Evolutionary conservation across 2,113 vertebrate species (phyloP).

Genomic region (Crotophaga sulcirostris): DNA sequence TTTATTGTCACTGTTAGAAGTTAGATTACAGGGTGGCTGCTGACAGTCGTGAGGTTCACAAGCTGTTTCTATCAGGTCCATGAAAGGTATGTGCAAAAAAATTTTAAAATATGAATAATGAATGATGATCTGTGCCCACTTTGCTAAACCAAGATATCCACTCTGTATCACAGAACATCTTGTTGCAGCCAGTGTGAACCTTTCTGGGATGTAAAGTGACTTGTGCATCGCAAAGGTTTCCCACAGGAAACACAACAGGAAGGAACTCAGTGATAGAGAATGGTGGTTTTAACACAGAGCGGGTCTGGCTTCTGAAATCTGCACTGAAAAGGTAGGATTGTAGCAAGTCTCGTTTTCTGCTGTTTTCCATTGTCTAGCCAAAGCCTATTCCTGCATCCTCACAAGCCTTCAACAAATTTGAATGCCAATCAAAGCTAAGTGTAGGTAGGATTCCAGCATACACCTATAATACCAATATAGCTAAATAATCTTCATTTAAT

Average conservation of each 20-base stretch:
- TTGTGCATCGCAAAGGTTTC: neutral
- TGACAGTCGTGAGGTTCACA: neutral
- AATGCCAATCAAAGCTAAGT: neutral
- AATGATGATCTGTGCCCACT: neutral
- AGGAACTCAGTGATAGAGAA: neutral
- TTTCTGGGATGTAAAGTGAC: neutral
- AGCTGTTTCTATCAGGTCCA: neutral
- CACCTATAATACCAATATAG: neutral
- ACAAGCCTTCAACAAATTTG: neutral
- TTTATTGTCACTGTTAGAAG: neutral
- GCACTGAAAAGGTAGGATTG: neutral
- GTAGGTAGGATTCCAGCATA: neutral
- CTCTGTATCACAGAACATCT: neutral
- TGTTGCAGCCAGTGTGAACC: neutral
- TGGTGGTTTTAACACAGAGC: fast-evolving
- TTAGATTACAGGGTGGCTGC: neutral
- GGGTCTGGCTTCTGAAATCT: neutral
- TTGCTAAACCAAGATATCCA: neutral
- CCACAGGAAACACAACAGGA: neutral
- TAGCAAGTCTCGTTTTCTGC: neutral
- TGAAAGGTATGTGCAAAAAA: neutral
- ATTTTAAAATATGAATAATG: neutral
- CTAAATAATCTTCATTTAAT: neutral
- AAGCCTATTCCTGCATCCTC: neutral
- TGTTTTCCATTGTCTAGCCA: neutral